Base-by-base conservation (phyloP, 1,140 invertebrate genomes). In the Drosophila kepulauana region DNA sequence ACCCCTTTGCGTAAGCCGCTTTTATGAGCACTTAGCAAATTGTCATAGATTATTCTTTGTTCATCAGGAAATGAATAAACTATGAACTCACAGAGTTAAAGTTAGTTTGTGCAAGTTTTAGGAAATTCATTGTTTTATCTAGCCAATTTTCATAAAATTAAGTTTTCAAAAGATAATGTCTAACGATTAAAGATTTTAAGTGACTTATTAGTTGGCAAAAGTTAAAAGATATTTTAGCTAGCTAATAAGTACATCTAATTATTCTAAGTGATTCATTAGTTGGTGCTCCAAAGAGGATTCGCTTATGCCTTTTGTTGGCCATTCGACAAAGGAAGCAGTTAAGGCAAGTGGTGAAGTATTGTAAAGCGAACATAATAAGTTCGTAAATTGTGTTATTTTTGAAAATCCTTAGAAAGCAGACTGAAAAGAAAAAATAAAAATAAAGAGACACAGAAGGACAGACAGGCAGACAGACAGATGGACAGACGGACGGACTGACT, bases 371-470 rank as follows among this genome's bases (percentile, higher is more conserved):
- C 49, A 73, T 57, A 76, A 81, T 79, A 56, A 67, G 75, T 76
- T 64, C 87, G 87, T 75, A 87, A 86, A 70, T 81, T 84, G n/a
- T 38, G 52, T 56, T 56, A 38, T 56, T 56, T 56, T 38, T 38
- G 15, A 38, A 38, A 63, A 67, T 79, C 66, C 63, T 76, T 73
- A 33, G 30, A 66, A 76, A 78, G 68, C 65, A 63, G 46, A 51
- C 51, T 43, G 46, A 28, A 52, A 43, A 67, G 8, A 11, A 20
- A 73, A 73, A 73, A 69, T 49, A 62, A 68, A 72, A 52, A 46
- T 70, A 65, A 61, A 71, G 45, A 62, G 48, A 48, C 33, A 70
- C 49, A 52, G 45, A 33, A 66, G 49, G 77, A 64, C 78, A 69
- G 46, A 25, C 20, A 25, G 33, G 3, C 3, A 3, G 6, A 33